Percentiles rank a stretch among this genome's conserved stretches.
phyloP scores from a whole-genome alignment of 2,888 invertebrate genomes.

The Marronus borbonicus region DNA sequence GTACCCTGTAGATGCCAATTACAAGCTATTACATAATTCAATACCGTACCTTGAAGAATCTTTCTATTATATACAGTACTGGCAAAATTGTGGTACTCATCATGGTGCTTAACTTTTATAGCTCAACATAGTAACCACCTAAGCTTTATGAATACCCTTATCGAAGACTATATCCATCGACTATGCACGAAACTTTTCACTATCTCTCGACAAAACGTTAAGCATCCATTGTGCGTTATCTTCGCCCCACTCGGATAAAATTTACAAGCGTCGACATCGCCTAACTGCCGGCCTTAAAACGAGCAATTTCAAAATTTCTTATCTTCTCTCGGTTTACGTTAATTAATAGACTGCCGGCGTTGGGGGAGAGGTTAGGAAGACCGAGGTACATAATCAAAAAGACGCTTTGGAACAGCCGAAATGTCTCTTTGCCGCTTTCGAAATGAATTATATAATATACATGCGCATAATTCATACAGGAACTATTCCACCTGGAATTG shows the following conservation, averaged over 20 bases:
- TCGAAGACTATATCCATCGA: background rate
- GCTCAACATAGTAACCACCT: background rate
- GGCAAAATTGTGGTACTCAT: background rate
- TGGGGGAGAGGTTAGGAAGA: background rate
- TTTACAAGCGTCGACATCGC: conserved; percentile 1
- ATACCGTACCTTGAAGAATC: no score
- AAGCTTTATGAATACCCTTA: background rate
- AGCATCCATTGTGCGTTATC: conserved; percentile 20
- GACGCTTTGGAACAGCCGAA: background rate
- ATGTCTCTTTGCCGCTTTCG: background rate
- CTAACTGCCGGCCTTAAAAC: conserved; percentile 8
- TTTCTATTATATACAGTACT: background rate
- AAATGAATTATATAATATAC: conserved; percentile 9
- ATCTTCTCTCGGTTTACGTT: conserved; percentile 14
- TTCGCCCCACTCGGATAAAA: background rate
- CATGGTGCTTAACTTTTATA: background rate
- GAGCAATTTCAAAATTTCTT: conserved; percentile 22
- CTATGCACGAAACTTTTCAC: conserved; percentile 15
- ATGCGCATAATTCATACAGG: background rate
- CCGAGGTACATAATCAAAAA: conserved; percentile 9
- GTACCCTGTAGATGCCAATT: no score
- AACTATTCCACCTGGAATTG: conserved; percentile 14
- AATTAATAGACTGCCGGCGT: conserved; percentile 19
- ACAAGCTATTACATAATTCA: no score
- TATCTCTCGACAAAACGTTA: conserved; percentile 14